Percentiles rank a stretch among this genome's conserved stretches.
Conservation (phyloP, 2,888 invertebrate species). For the Pharmacophagus antenor region DNA sequence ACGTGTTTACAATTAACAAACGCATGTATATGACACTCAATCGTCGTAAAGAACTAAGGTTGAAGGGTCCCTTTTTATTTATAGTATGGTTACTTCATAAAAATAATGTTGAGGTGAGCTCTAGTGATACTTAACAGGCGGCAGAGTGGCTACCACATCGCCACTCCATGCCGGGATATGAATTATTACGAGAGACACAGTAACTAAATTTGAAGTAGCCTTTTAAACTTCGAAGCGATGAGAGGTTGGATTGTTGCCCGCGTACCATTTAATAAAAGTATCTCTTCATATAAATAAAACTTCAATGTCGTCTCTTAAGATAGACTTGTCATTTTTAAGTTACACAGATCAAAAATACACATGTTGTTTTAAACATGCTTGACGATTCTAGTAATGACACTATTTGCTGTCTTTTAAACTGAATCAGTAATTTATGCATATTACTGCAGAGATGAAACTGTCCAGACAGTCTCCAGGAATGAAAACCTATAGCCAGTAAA, state of each 20-base stretch:
- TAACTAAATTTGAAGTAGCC: slow-evolving; percentile 64
- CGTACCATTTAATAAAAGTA: slow-evolving; percentile 31
- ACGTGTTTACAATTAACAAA: slow-evolving; percentile 58
- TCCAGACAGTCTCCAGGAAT: slow-evolving; percentile 45
- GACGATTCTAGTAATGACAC: no score
- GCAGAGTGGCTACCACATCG: slow-evolving; percentile 60
- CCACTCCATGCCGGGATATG: slow-evolving; percentile 52
- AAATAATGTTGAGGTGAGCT: slow-evolving; percentile 60
- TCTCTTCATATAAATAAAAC: slow-evolving; percentile 61
- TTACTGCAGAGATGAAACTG: no score
- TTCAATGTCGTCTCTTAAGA: slow-evolving; percentile 62
- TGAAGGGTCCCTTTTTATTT: slow-evolving; percentile 38
- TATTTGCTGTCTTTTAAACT: no score
- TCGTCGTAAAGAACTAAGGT: slow-evolving; percentile 34
- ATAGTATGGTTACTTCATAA: slow-evolving; percentile 47
- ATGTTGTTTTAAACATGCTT: no score
- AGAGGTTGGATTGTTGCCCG: slow-evolving; percentile 25
- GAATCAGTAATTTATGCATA: no score
- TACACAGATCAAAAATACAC: no score
- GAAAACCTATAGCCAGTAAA: no score
- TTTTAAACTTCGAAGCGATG: slow-evolving; percentile 43
- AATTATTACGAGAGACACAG: slow-evolving; percentile 59
- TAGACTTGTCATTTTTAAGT: slow-evolving; percentile 22
- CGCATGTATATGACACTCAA: slow-evolving; percentile 42
- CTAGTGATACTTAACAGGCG: slow-evolving; percentile 60